These are phyloP conservation scores for Globodera ellingtonae DNA, from an alignment of 1,140 invertebrate genomes.

Conservation along the genomic window DNA sequence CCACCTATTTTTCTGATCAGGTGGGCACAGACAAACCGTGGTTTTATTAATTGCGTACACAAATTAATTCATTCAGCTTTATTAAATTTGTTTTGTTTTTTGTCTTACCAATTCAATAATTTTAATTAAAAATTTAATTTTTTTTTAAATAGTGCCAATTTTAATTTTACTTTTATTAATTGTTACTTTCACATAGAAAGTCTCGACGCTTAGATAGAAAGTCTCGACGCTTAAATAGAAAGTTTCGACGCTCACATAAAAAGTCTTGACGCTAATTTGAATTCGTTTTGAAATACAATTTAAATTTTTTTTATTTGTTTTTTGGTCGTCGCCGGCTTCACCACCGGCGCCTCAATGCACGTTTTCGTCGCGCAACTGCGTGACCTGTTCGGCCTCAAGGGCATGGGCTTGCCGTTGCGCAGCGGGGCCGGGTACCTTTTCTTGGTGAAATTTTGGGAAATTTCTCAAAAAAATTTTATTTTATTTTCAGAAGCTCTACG, in stretches of 20 bases:
- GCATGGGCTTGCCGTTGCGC: conserved; percentile 15
- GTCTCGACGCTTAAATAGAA: too few relatives aligned
- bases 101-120: not conserved
- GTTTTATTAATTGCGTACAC: not conserved
- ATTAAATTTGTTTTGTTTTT: not conserved
- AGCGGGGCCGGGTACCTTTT: conserved; percentile 51
- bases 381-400: conserved; percentile 54
- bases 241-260: too few relatives aligned
- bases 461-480: not conserved
- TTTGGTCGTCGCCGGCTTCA: conserved; percentile 57
- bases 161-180: too few relatives aligned
- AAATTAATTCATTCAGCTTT: not conserved
- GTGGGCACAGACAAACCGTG: not conserved
- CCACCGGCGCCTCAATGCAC: conserved; percentile 58
- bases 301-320: not conserved
- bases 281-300: too few relatives aligned
- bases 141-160: too few relatives aligned
- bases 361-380: conserved; percentile 60
- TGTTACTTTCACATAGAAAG: too few relatives aligned
- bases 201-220: too few relatives aligned
- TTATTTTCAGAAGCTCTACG: conserved; percentile 25
- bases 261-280: too few relatives aligned
- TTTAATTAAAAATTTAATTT: too few relatives aligned
- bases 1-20: conserved; percentile 61
- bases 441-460: conserved; percentile 33